phyloP scores from a whole-genome alignment of 2,113 vertebrate genomes.

The Corvus hawaiiensis region DNA sequence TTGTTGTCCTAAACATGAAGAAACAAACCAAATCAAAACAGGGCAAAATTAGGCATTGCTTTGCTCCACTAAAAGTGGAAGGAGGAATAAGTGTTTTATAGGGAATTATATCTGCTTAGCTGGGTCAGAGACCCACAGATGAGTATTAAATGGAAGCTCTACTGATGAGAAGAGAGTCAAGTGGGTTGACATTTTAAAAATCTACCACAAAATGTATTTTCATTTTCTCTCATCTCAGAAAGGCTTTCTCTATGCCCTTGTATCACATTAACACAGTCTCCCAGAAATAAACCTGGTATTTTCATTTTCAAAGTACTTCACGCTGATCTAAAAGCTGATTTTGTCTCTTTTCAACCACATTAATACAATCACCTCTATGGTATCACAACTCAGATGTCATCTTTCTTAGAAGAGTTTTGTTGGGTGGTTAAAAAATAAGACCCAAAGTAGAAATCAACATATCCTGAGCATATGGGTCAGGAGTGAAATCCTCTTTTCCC shows the following conservation, averaged over 20 bases:
- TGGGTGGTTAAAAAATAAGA: background rate
- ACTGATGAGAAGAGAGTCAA: background rate
- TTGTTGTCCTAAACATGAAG: slow-evolving; percentile 77
- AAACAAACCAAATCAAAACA: background rate
- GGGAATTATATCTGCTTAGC: background rate
- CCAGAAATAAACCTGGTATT: background rate
- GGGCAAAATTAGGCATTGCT: background rate
- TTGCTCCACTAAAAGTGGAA: background rate
- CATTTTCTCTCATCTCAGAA: background rate
- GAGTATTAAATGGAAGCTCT: background rate
- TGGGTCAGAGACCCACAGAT: background rate
- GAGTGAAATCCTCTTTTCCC: background rate
- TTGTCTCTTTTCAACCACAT: background rate
- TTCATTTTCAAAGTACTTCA: background rate
- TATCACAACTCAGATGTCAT: background rate
- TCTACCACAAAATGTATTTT: background rate
- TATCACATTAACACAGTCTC: background rate
- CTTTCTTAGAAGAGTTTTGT: background rate
- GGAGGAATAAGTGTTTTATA: background rate
- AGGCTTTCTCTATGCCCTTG: background rate
- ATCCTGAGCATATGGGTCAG: background rate
- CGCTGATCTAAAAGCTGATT: background rate
- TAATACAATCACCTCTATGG: background rate
- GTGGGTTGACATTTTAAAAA: background rate
- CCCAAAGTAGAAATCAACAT: background rate